phyloP scores from a whole-genome alignment of 2,888 invertebrate genomes.

The Desoria tigrina region DNA sequence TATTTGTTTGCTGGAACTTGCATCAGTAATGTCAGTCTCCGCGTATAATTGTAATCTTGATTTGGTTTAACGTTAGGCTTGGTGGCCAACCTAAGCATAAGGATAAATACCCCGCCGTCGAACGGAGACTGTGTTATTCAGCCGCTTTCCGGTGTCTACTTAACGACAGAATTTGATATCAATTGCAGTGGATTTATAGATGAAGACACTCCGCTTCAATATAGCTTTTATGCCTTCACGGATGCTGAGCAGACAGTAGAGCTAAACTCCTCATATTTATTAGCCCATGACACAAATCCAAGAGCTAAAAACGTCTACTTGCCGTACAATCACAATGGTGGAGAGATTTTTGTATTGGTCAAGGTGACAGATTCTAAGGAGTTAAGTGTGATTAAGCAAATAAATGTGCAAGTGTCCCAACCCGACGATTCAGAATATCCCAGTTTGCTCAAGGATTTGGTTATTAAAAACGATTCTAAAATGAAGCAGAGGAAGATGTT shows the following conservation, averaged over 20 bases:
- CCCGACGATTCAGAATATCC: not conserved
- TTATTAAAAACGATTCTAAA: not conserved
- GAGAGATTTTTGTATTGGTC: not conserved
- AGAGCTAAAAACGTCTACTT: not conserved
- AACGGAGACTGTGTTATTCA: not conserved
- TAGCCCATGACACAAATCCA: not conserved
- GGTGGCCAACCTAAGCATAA: not conserved
- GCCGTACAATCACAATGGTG: not conserved
- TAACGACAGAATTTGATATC: not conserved
- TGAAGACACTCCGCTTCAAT: not conserved
- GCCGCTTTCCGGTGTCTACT: not conserved
- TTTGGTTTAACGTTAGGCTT: not conserved
- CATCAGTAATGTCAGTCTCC: too few relatives aligned
- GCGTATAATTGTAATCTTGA: too few relatives aligned
- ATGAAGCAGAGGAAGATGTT: not conserved
- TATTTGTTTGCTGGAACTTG: too few relatives aligned
- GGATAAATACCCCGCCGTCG: not conserved
- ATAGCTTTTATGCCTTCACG: not conserved
- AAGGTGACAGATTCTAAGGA: not conserved
- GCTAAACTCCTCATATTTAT: too few relatives aligned
- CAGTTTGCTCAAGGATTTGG: not conserved
- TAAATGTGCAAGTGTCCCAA: not conserved
- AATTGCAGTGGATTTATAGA: not conserved
- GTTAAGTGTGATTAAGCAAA: not conserved
- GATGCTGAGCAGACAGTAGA: not conserved